Base-by-base conservation (phyloP, 2,797 vertebrate species). In the Acanthiza pusilla region DNA sequence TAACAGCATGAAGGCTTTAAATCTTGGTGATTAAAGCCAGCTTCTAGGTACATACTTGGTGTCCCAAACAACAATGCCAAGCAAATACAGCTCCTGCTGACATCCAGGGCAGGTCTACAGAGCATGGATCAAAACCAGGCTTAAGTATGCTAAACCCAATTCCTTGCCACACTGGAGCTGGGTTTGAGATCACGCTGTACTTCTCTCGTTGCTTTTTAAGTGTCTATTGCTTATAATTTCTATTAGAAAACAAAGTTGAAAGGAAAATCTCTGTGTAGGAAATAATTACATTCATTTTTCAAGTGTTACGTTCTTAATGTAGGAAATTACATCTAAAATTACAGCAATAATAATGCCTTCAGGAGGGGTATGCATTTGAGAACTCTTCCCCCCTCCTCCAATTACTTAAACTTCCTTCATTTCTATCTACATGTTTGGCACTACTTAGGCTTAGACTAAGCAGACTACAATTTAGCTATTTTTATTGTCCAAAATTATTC, bases 11-110 rank as follows among this genome's bases (percentile, higher is more conserved):
- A 79, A 94, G 57, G 63, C 66, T 89, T 93, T 72, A 86, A 76
- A 86, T 77, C 51, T 40, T n/a, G 40, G 26, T 61, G 67, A 95
- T 76, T 94, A 88, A 93, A 91, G 77, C 62, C 57, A 95, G 45
- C 57, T 88, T 93, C n/a, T 82, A 89, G 57, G 54, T 62, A 82
- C 38, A 26, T 51, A 86, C 45, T 72, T 87, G 71, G 50, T 73
- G 79, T 70, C 45, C 45, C 38, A 82, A 79, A 86, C 40, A 89
- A 32, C 20, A 78, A 74, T 11, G 60, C 40, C 77, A 78, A 82
- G 67, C 83, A 91, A 95, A 78, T 36, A 79, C 26, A 62, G 85
- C 42, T 91, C 77, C 74, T 0, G 0, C 62, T 67, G 83, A 84
- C 32, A 88, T 38, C 62, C 66, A 90, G 53, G 78, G 47, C 5